A percentile compares a stretch with the other conserved stretches of the same genome.
Evolutionary conservation across 2,113 vertebrate genomes (phyloP).

Genomic region (Rhagologus leucostigma): DNA sequence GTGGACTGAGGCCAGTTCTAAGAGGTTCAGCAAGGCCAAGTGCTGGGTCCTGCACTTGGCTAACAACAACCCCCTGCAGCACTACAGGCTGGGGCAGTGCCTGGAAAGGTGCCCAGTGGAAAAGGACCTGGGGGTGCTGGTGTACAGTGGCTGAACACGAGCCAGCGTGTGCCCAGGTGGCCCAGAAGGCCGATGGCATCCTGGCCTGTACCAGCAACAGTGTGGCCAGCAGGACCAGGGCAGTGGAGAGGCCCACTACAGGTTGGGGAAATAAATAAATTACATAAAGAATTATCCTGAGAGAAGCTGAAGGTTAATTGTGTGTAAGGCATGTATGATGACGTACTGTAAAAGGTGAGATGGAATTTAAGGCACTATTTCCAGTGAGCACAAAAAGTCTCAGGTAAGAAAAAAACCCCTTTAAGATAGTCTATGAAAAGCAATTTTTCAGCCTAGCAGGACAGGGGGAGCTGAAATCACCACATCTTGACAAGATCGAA

Average conservation of each 20-base stretch:
- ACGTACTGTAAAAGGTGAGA: background rate
- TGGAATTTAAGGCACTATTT: background rate
- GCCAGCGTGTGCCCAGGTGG: background rate
- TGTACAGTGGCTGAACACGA: accelerated
- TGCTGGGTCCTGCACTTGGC: background rate
- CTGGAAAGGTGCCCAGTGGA: background rate
- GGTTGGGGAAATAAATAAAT: background rate
- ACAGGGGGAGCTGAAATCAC: background rate
- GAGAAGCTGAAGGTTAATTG: background rate
- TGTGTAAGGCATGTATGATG: background rate
- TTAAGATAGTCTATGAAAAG: background rate
- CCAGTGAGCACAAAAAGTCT: background rate
- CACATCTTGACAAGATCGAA: background rate
- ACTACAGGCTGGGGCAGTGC: background rate
- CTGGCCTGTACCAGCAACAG: background rate
- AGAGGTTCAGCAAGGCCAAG: background rate
- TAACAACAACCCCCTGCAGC: background rate
- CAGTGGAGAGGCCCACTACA: background rate
- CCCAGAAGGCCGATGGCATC: background rate
- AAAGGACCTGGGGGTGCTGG: background rate
- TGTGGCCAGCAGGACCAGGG: background rate
- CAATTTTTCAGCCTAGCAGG: background rate
- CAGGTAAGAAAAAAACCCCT: background rate
- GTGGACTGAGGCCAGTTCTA: background rate
- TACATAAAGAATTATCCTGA: background rate